A percentile compares a stretch with the other conserved stretches of the same genome.
phyloP scores from a whole-genome alignment of 2,113 vertebrate genomes.

The Eleginops maclovinus region DNA sequence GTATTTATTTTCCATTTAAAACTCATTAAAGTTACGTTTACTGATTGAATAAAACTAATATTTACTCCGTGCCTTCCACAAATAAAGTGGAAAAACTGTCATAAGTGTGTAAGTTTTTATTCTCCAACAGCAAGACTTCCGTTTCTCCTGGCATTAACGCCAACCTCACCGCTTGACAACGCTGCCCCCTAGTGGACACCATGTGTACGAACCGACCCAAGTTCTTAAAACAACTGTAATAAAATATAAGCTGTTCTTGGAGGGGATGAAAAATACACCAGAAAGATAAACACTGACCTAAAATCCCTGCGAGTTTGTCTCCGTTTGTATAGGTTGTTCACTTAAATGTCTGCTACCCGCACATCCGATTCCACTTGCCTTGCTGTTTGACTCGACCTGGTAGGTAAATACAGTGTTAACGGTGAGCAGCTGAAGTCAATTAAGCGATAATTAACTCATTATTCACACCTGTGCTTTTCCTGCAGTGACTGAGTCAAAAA shows the following conservation, averaged over 20 bases:
- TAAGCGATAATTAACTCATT: background rate
- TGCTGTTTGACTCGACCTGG: background rate
- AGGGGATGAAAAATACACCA: background rate
- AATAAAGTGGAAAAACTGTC: background rate
- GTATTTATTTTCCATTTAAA: too few relatives aligned
- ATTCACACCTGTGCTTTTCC: background rate
- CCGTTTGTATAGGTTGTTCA: background rate
- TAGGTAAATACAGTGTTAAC: too few relatives aligned
- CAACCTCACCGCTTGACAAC: background rate
- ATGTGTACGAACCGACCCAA: too few relatives aligned
- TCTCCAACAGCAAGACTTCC: background rate
- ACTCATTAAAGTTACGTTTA: too few relatives aligned
- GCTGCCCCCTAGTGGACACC: slow-evolving; percentile 25
- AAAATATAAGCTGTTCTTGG: too few relatives aligned
- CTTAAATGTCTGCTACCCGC: background rate
- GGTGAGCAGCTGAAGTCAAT: background rate
- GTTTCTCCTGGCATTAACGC: background rate
- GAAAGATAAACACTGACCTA: background rate
- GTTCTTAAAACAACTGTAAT: too few relatives aligned
- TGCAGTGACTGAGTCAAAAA: background rate
- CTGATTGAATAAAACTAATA: background rate
- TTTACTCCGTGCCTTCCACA: background rate
- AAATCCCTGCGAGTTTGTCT: background rate
- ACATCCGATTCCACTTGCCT: background rate
- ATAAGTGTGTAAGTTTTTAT: background rate